Base-by-base conservation (phyloP, 2,888 invertebrate genomes). In the Cosmopolites sordidus region DNA sequence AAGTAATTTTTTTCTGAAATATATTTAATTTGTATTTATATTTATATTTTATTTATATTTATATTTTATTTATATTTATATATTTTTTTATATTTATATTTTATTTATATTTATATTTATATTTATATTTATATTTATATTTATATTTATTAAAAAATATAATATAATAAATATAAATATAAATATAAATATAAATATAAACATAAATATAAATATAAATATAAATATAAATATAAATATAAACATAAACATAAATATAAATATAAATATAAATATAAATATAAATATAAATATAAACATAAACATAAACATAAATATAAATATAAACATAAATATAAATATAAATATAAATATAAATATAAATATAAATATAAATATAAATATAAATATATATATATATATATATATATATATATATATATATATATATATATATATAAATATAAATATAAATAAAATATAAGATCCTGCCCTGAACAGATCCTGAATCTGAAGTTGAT, bases 361-460 rank as follows among this genome's bases (percentile, higher is more conserved):
- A 39, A 12, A 39, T 39, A 39, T 39, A 39, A 12, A 39, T 39
- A 39, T 39, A 39, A 12, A 39, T 39, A 39, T 15, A 39, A 12
- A 39, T 39, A 39, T 39, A 39, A 12, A 39, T 39, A 39, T 39
- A 39, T 39, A 39, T 39, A 39, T 15, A 39, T 39, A 39, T 39
- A 39, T 39, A 15, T 15, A 39, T 39, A 39, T 39, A 39, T 39
- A 39, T 15, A 39, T 39, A 39, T 39, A 39, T 39, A 39, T 39
- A 39, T 39, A 39, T 39, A 39, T 39, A 39, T 39, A 39, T 39
- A 39, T 39, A 39, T 39, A 39, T 39, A 39, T 39, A 39, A 12
- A 39, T 39, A 39, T 39, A 39, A 12, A 39, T 39, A 39, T 39
- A 39, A 12, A 39, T 39, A 39, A 12, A 39, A 39, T 39, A 39